Evolutionary conservation across 2,888 invertebrate genomes (phyloP).

Genomic region (Drosophila quinaria): DNA sequence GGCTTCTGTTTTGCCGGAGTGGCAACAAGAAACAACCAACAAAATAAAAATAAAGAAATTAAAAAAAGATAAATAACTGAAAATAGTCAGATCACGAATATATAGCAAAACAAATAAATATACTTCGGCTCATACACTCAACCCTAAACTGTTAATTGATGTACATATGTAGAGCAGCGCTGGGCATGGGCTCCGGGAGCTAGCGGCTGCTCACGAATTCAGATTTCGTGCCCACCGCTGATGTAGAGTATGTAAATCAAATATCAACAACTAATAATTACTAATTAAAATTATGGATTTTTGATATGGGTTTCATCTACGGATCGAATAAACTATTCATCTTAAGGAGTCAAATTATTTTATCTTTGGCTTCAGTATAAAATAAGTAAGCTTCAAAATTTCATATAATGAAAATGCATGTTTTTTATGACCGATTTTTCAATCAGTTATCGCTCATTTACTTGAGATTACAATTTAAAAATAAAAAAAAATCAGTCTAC

Average conservation of each 20-base stretch:
- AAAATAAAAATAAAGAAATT: constrained; percentile 2
- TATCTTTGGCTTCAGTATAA: not conserved
- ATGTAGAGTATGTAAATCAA: no score
- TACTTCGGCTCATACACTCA: not conserved
- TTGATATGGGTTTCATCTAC: not conserved
- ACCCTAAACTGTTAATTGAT: no score
- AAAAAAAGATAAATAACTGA: constrained; percentile 14
- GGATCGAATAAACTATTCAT: not conserved
- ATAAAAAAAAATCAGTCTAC: no score
- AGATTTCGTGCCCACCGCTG: no score
- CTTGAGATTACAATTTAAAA: no score
- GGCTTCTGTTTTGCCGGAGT: constrained; percentile 43
- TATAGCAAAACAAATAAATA: constrained; percentile 5
- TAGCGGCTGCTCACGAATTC: no score
- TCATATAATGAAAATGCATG: no score
- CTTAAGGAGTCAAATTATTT: not conserved
- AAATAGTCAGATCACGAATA: constrained; percentile 6
- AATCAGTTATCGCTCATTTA: no score
- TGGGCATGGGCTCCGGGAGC: no score
- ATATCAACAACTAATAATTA: no score
- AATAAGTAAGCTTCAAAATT: not conserved
- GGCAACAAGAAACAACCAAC: constrained; percentile 24
- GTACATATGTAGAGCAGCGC: not conserved
- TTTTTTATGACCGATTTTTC: no score
- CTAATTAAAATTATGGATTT: not conserved